These are phyloP conservation scores for Apis florea DNA, from an alignment of 1,140 invertebrate species.

Conservation along the genomic window DNA sequence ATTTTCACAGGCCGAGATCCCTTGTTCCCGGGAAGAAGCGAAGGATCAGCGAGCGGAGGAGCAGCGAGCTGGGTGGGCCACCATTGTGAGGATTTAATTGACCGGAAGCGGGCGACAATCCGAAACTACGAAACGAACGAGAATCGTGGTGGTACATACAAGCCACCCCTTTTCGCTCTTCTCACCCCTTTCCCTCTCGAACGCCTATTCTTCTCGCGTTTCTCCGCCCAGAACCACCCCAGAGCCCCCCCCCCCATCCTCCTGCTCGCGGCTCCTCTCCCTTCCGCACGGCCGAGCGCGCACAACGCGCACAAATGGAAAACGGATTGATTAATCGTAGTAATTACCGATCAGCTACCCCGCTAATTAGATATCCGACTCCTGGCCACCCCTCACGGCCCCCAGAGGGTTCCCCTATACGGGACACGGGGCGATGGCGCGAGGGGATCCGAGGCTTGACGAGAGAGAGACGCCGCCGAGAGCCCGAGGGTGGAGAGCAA, in stretches of 20 bases:
- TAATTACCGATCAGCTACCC: constrained; percentile 80
- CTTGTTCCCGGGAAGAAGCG: no score
- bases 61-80: not conserved
- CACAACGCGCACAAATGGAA: constrained; percentile 77
- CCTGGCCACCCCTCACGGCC: constrained; percentile 66
- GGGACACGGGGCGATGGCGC: constrained; percentile 57
- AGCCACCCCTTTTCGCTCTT: no score
- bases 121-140: constrained; percentile 50
- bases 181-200: constrained; percentile 41
- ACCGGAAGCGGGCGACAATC: constrained; percentile 57
- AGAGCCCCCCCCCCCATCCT: constrained; percentile 49
- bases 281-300: constrained; percentile 49
- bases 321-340: constrained; percentile 82
- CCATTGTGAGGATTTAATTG: constrained; percentile 60
- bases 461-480: constrained; percentile 43
- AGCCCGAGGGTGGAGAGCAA: constrained; percentile 52
- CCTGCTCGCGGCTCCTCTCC: constrained; percentile 52
- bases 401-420: constrained; percentile 71
- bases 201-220: constrained; percentile 50
- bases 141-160: constrained; percentile 48
- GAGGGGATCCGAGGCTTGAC: constrained; percentile 55
- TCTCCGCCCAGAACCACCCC: constrained; percentile 11
- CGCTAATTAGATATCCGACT: constrained; percentile 81
- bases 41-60: constrained; percentile 31
- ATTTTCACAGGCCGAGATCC: not conserved